phyloP scores from a whole-genome alignment of 2,113 vertebrate species.

The Amphiprion ocellaris region DNA sequence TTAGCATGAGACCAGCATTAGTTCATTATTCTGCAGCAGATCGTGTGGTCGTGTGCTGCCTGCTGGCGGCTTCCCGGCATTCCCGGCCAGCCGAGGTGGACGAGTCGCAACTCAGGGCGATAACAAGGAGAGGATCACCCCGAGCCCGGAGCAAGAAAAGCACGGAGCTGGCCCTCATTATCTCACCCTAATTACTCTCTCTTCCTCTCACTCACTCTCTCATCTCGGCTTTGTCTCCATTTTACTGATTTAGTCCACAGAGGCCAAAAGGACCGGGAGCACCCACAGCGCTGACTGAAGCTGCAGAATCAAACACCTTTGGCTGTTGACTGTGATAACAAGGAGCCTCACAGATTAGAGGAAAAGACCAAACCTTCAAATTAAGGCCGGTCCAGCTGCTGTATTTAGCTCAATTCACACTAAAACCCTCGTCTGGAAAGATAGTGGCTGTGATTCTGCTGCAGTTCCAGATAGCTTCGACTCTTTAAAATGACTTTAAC shows the following conservation, averaged over 20 bases:
- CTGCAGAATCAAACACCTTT: conserved; percentile 2
- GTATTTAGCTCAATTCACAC: neutral
- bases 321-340: conserved; percentile 20
- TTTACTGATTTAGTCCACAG: conserved; percentile 2
- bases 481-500: conserved; percentile 38
- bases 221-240: conserved; percentile 15
- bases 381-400: conserved; percentile 5
- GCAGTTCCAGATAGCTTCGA: conserved; percentile 13
- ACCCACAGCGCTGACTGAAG: neutral
- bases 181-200: conserved; percentile 50
- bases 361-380: conserved; percentile 21
- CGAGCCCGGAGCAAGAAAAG: conserved; percentile 6
- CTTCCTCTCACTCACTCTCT: neutral
- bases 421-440: conserved; percentile 5
- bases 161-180: conserved; percentile 42
- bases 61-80: neutral
- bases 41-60: conserved; percentile 1
- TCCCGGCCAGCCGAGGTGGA: conserved; percentile 13
- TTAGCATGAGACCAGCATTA: conserved; percentile 1
- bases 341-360: conserved; percentile 14
- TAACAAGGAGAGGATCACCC: conserved; percentile 25
- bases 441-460: conserved; percentile 30
- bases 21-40: conserved; percentile 16
- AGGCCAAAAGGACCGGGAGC: neutral
- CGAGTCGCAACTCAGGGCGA: conserved; percentile 28